A percentile compares a stretch with the other conserved stretches of the same genome.
phyloP scores from a whole-genome alignment of 2,113 vertebrate genomes.

The Myocastor coypus region DNA sequence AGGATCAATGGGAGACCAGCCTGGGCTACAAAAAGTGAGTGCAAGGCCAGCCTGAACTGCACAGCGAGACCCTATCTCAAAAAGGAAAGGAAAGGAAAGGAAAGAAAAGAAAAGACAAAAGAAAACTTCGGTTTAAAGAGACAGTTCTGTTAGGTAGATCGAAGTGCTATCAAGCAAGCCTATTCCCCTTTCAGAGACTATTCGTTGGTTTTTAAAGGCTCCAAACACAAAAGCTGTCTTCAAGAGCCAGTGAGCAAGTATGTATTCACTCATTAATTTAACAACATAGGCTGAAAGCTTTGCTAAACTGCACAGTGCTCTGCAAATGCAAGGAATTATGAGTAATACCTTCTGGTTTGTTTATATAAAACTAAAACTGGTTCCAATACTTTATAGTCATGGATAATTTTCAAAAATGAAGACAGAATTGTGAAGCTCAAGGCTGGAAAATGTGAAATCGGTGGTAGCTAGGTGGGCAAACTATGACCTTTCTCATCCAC shows the following conservation, averaged over 20 bases:
- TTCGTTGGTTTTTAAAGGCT: slow-evolving; percentile 56
- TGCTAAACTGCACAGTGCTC: slow-evolving; percentile 39
- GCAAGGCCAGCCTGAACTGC: no score
- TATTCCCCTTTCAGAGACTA: slow-evolving; percentile 15
- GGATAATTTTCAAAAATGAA: slow-evolving; percentile 69
- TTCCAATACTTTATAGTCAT: slow-evolving; percentile 66
- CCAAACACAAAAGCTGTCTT: slow-evolving; percentile 33
- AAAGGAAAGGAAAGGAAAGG: no score
- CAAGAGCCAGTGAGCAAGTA: slow-evolving; percentile 35
- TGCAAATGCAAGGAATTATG: slow-evolving; percentile 69
- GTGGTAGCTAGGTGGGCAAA: slow-evolving; percentile 8
- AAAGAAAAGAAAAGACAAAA: background rate
- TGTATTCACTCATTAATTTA: slow-evolving; percentile 58
- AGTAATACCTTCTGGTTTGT: slow-evolving; percentile 68
- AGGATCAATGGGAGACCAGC: no score
- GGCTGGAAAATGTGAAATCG: slow-evolving; percentile 69
- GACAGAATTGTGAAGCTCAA: slow-evolving; percentile 58
- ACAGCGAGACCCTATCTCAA: no score
- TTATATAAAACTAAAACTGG: slow-evolving; percentile 70
- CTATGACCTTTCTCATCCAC: slow-evolving; percentile 45
- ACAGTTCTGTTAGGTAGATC: slow-evolving; percentile 10
- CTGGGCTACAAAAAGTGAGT: no score
- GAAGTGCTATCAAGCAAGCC: background rate
- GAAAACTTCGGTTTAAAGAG: slow-evolving; percentile 45
- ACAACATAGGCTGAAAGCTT: slow-evolving; percentile 54